phyloP scores from a whole-genome alignment of 1,140 invertebrate species.

The Neelides sp. region DNA sequence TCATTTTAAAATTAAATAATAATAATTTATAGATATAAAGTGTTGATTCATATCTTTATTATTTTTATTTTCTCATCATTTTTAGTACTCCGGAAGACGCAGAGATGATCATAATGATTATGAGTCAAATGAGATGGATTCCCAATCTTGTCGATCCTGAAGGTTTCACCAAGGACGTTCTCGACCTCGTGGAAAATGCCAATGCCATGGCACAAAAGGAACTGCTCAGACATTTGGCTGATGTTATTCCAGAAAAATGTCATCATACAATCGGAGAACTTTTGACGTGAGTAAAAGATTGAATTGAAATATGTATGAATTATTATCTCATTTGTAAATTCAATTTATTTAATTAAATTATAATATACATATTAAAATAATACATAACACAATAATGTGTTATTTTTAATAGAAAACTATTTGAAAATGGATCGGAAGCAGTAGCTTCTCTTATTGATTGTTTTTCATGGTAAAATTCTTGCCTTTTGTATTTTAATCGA shows the following conservation, averaged over 20 bases:
- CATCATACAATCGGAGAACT: conserved; percentile 16
- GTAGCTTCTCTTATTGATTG: conserved; percentile 20
- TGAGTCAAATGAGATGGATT: conserved; percentile 24
- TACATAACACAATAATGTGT: too few relatives aligned
- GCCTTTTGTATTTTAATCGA: too few relatives aligned
- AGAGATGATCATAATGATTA: conserved; percentile 1
- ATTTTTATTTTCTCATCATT: background rate
- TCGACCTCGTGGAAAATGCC: conserved; percentile 15
- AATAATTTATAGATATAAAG: background rate
- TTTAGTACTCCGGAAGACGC: conserved; percentile 14
- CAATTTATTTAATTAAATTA: background rate
- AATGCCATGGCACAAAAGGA: conserved; percentile 8
- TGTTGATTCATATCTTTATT: background rate
- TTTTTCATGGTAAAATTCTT: too few relatives aligned
- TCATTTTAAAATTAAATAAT: background rate
- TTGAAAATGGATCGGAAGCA: conserved; percentile 7
- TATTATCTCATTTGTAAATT: too few relatives aligned
- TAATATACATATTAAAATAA: too few relatives aligned
- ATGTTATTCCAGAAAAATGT: conserved; percentile 13
- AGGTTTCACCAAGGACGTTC: background rate
- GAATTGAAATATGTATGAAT: too few relatives aligned
- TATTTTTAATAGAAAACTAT: conserved; percentile 6
- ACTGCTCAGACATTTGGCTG: conserved; percentile 17
- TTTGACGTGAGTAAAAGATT: conserved; percentile 16
- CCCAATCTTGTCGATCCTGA: conserved; percentile 13